Evolutionary conservation across 2,113 vertebrate species (phyloP).

Genomic region (Chrysemys picta): DNA sequence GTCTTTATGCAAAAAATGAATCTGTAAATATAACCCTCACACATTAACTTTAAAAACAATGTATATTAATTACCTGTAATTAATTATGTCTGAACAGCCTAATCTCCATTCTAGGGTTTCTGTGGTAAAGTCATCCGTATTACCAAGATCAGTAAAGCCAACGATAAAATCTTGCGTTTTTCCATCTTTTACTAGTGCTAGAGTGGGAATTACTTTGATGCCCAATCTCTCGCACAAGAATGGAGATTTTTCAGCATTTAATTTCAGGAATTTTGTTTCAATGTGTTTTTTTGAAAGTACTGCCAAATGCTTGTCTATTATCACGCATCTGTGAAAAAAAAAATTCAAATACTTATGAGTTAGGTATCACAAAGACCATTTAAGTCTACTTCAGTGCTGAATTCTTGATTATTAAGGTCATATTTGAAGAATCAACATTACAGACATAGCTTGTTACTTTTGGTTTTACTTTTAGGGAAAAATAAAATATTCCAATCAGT

Average conservation of each 20-base stretch:
- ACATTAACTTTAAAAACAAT: neutral
- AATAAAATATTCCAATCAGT: neutral
- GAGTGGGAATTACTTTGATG: constrained; percentile 93
- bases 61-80: constrained; percentile 89
- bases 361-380: neutral
- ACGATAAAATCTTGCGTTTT: constrained; percentile 96
- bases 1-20: neutral
- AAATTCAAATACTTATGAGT: neutral
- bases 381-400: neutral
- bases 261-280: constrained; percentile 97
- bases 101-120: constrained; percentile 97
- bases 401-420: neutral
- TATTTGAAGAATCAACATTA: neutral
- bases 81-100: constrained; percentile 90
- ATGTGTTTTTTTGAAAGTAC: constrained; percentile 94
- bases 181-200: constrained; percentile 93
- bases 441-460: neutral
- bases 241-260: constrained; percentile 96
- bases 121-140: constrained; percentile 95
- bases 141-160: constrained; percentile 94
- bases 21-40: neutral
- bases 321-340: constrained; percentile 86
- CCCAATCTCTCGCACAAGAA: constrained; percentile 94
- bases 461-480: neutral
- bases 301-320: constrained; percentile 93